Evolutionary conservation across 2,888 invertebrate species (phyloP).

Genomic region (Mythimna lalbum): DNA sequence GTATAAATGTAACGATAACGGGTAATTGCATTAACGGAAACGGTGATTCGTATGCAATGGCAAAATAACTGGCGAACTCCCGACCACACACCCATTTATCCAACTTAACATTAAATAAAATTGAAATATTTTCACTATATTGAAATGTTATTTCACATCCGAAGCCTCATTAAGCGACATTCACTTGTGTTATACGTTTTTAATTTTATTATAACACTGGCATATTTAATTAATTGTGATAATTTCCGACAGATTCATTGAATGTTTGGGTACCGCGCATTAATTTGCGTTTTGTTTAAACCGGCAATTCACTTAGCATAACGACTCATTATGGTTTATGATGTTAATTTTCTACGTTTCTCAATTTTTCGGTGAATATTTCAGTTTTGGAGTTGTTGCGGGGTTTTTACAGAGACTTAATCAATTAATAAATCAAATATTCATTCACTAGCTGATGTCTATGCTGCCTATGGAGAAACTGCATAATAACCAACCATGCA

Average conservation of each 20-base stretch:
- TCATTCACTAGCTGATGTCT: not conserved
- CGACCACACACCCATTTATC: constrained; percentile 71
- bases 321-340: constrained; percentile 59
- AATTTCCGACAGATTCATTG: constrained; percentile 57
- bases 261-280: constrained; percentile 59
- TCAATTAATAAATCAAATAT: not conserved
- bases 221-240: constrained; percentile 64
- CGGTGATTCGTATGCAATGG: constrained; percentile 68
- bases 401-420: not conserved
- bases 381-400: not conserved
- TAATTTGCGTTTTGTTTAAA: constrained; percentile 65
- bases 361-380: constrained; percentile 10
- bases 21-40: constrained; percentile 67
- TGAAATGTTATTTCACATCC: constrained; percentile 61
- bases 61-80: constrained; percentile 68
- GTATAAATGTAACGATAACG: constrained; percentile 59
- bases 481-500: too few species aligned
- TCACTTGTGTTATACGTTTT: constrained; percentile 62
- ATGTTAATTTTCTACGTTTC: constrained; percentile 46
- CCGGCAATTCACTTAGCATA: constrained; percentile 59
- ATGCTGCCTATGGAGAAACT: too few species aligned
- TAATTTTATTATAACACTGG: constrained; percentile 64
- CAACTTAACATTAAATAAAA: constrained; percentile 69
- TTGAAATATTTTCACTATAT: constrained; percentile 63
- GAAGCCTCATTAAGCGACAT: constrained; percentile 63